Evolutionary conservation across 2,888 invertebrate species (phyloP).

Genomic region (Meliscaeva auricollis): DNA sequence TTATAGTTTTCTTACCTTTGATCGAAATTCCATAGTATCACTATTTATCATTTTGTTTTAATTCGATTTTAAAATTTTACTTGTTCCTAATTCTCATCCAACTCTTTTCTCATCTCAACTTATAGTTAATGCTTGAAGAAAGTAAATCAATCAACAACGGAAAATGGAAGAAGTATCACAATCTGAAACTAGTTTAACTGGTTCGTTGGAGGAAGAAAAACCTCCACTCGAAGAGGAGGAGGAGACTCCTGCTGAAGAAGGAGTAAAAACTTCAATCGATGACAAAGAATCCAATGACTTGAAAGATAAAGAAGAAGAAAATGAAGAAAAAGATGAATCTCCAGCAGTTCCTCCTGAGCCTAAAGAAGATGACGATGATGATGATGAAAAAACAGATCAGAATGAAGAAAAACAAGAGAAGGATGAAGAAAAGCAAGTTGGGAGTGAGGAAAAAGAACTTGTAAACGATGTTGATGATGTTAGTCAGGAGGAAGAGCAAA

Average conservation of each 20-base stretch:
- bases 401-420: background rate
- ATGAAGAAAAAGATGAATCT: conserved; percentile 47
- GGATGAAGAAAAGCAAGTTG: conserved; percentile 3
- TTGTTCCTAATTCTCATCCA: background rate
- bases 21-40: too few species aligned
- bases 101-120: background rate
- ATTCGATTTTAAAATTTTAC: background rate
- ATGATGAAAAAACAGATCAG: too few species aligned
- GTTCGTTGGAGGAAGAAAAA: conserved; percentile 75
- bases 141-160: conserved; percentile 29
- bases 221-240: conserved; percentile 40
- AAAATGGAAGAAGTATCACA: conserved; percentile 82
- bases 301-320: conserved; percentile 70
- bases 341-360: conserved; percentile 37
- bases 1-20: too few species aligned
- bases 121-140: conserved; percentile 66
- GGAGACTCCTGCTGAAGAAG: background rate
- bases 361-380: conserved; percentile 19
- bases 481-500: conserved; percentile 10
- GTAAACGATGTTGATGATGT: conserved; percentile 24
- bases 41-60: too few species aligned
- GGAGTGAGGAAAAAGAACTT: conserved; percentile 49
- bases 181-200: conserved; percentile 57
- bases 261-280: background rate
- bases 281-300: background rate